Evolutionary conservation across 2,797 vertebrate species (phyloP).

Genomic region (Tachyglossus aculeatus): DNA sequence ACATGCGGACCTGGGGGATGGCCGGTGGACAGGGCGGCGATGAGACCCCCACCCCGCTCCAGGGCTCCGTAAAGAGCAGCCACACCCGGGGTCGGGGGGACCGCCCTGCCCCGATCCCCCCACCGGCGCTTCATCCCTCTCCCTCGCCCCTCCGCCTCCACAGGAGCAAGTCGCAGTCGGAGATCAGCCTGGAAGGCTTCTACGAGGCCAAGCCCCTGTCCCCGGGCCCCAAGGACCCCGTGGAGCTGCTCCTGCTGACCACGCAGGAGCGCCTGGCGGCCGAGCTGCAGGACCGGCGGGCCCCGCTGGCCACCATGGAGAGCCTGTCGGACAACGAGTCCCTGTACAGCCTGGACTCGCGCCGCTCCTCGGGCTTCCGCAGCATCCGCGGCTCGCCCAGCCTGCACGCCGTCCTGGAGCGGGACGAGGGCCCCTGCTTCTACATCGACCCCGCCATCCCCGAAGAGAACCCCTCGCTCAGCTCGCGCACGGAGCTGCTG

Average conservation of each 20-base stretch:
- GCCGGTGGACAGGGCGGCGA: too few species aligned
- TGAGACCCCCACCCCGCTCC: too few species aligned
- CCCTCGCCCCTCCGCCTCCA: neutral
- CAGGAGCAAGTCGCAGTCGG: slow-evolving; percentile 95
- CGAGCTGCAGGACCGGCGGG: slow-evolving; percentile 90
- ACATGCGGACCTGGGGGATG: too few species aligned
- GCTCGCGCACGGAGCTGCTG: slow-evolving; percentile 95
- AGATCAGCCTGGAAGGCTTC: slow-evolving; percentile 96
- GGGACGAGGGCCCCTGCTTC: slow-evolving; percentile 80
- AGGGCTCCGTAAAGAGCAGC: too few species aligned
- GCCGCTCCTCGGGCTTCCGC: slow-evolving; percentile 90
- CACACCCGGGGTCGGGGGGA: too few species aligned
- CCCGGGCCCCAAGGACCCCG: slow-evolving; percentile 76
- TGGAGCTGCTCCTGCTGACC: slow-evolving; percentile 91
- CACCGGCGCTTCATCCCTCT: neutral
- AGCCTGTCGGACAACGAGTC: slow-evolving; percentile 97
- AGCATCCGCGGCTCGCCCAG: slow-evolving; percentile 93
- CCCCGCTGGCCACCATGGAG: slow-evolving; percentile 96
- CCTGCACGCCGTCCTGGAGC: slow-evolving; percentile 88
- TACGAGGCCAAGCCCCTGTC: slow-evolving; percentile 88
- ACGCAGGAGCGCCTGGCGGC: slow-evolving; percentile 90
- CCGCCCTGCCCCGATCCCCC: neutral
- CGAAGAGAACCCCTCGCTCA: slow-evolving; percentile 96
- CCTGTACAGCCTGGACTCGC: slow-evolving; percentile 94
- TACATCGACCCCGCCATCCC: slow-evolving; percentile 93